Evolutionary conservation across 1,140 invertebrate genomes (phyloP), one percentile per base, ranked within the genome.

Genomic region (Augochlora pura): DNA sequence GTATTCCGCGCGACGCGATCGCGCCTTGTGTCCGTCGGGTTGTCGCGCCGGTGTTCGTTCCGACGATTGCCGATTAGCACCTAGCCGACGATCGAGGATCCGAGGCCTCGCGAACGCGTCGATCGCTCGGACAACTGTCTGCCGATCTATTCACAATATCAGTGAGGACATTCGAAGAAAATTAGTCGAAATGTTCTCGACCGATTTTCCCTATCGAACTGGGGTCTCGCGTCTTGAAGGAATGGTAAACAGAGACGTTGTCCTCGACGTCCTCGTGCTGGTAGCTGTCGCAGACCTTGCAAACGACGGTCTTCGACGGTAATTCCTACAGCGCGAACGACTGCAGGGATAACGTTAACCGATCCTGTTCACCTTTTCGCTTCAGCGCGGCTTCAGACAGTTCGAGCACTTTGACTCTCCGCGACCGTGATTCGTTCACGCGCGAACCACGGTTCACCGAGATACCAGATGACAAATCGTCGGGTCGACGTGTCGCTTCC

Each of bases 1-100:
- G 66, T 63, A 66, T 54, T 59, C 32, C 59, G 64, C 64, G 32
- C 49, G 72, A 67, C 57, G 60, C 32, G 62, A 57, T 65, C 42
- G 12, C n/a, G 42, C 21, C 32, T 46, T 46, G 27, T 69, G 39
- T 27, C 32, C 21, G 16, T 62, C 38, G 23, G 46, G 63, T 52
- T 75, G 23, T 49, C 39, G 38, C 18, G 25, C 10, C 7, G 32
- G 32, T 38, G n/a, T 14, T 78, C 49, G 42, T 52, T 57, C 59
- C 16, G 49, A 18, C 4, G 49, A 21, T 52, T 52, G 49, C 49
- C 49, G 7, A 52, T 18, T 52, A 18, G 49, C 10, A 25, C 27
- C 12, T n/a, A n/a, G 67, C 10, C 27, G 65, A 63, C 75, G 4
- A 77, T 63, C 67, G 39, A 54, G 8, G 10, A 1, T 23, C 8